Conservation (phyloP, 2,888 invertebrate genomes). For the Heliconius ismenius region DNA sequence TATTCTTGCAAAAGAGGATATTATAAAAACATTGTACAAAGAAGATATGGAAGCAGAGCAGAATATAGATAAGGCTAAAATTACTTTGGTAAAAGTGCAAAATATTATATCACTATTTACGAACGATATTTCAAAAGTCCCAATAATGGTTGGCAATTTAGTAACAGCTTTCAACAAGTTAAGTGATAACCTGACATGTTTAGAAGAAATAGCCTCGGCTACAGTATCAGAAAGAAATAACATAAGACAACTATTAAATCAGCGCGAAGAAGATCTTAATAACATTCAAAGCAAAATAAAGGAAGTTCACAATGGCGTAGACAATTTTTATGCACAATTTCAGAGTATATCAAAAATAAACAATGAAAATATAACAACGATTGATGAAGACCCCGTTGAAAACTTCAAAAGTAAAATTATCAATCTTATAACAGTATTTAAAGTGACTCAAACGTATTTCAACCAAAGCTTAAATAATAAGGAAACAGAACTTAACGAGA, state of each 20-base stretch:
- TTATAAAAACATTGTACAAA: constrained; percentile 51
- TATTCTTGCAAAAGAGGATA: constrained; percentile 50
- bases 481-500: constrained; percentile 45
- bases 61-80: constrained; percentile 53
- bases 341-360: constrained; percentile 19
- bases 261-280: constrained; percentile 36
- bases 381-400: constrained; percentile 29
- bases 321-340: constrained; percentile 42
- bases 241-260: constrained; percentile 34
- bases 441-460: constrained; percentile 35
- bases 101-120: constrained; percentile 53
- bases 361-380: constrained; percentile 14
- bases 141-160: constrained; percentile 54
- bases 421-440: constrained; percentile 39
- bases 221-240: constrained; percentile 52
- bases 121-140: constrained; percentile 54
- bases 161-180: constrained; percentile 52
- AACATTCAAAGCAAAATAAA: constrained; percentile 40
- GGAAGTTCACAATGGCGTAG: constrained; percentile 42
- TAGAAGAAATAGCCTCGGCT: constrained; percentile 52
- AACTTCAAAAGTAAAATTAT: constrained; percentile 43
- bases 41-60: constrained; percentile 49
- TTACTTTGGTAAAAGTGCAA: constrained; percentile 51
- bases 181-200: constrained; percentile 51
- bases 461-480: constrained; percentile 46